Base-by-base conservation (phyloP, 2,113 vertebrate species). In the Synchiropus splendidus region DNA sequence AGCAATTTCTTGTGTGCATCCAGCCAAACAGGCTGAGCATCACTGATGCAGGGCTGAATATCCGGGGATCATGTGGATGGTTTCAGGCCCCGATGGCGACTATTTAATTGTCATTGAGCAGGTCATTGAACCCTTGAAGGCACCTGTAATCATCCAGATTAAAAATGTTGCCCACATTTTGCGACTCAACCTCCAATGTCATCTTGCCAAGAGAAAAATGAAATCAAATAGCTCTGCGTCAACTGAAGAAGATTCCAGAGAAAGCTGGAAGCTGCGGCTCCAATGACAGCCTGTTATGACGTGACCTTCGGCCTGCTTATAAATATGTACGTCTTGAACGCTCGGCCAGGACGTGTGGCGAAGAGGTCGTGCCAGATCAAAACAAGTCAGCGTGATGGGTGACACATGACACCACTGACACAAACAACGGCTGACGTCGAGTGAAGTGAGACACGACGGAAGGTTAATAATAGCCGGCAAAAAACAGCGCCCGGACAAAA, bases 241-340 rank as follows among this genome's bases (percentile, higher is more conserved):
- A n/a, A n/a, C n/a, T n/a, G n/a, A n/a, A n/a, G n/a, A n/a, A n/a
- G n/a, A n/a, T n/a, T n/a, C n/a, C n/a, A n/a, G n/a, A n/a, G n/a
- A n/a, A n/a, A n/a, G n/a, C n/a, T n/a, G n/a, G n/a, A n/a, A n/a
- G n/a, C n/a, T n/a, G n/a, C n/a, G n/a, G n/a, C n/a, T n/a, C n/a
- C n/a, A n/a, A n/a, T n/a, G n/a, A n/a, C 17, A 42, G 32, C 6
- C 9, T 13, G 12, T 45, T 49, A 44, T 52, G 31, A 53, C 44
- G 31, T 63, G 42, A 64, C 51, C 51, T 75, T 71, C 72, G 61
- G 36, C 49, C 43, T 50, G 45, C 18, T 54, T 79, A 82, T 75
- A 67, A 78, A 77, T 82, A 78, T 48, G 31, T 45, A 27, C 8
- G 21, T 8, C 8, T 5, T 8, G 21, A 27, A 27, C 21, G 33